Evolutionary conservation across 2,888 invertebrate genomes (phyloP).

Genomic region (Drosophila suboccidentalis): DNA sequence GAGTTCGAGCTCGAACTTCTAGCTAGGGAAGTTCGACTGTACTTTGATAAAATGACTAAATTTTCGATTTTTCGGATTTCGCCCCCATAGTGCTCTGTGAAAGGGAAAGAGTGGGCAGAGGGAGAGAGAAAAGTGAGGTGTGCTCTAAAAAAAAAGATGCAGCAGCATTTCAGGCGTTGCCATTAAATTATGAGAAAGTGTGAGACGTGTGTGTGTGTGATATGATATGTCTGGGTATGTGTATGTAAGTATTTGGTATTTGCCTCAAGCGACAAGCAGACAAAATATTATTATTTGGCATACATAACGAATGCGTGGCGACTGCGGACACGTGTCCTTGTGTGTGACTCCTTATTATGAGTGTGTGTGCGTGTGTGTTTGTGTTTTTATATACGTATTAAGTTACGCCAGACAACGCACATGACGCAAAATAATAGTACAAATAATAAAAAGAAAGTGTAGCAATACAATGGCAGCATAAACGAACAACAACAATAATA

Average conservation of each 20-base stretch:
- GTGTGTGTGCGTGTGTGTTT: constrained; percentile 17
- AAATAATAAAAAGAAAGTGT: constrained; percentile 58
- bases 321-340: constrained; percentile 22
- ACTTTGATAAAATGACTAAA: too few relatives aligned
- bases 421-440: constrained; percentile 48
- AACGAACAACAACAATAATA: constrained; percentile 7
- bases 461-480: constrained; percentile 39
- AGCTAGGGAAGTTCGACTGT: too few relatives aligned
- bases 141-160: constrained; percentile 30
- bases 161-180: constrained; percentile 44
- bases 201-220: neutral
- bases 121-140: neutral
- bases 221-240: neutral
- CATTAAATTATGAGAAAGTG: constrained; percentile 33
- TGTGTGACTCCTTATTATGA: constrained; percentile 4
- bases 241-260: constrained; percentile 21
- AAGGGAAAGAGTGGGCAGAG: neutral
- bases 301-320: constrained; percentile 15
- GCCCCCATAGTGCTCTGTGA: too few relatives aligned
- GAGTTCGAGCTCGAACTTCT: too few relatives aligned
- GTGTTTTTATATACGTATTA: constrained; percentile 42
- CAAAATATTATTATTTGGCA: constrained; percentile 61
- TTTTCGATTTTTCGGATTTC: too few relatives aligned
- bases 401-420: constrained; percentile 49
- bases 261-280: constrained; percentile 43